phyloP scores from a whole-genome alignment of 2,113 vertebrate genomes.

The Miniopterus natalensis region DNA sequence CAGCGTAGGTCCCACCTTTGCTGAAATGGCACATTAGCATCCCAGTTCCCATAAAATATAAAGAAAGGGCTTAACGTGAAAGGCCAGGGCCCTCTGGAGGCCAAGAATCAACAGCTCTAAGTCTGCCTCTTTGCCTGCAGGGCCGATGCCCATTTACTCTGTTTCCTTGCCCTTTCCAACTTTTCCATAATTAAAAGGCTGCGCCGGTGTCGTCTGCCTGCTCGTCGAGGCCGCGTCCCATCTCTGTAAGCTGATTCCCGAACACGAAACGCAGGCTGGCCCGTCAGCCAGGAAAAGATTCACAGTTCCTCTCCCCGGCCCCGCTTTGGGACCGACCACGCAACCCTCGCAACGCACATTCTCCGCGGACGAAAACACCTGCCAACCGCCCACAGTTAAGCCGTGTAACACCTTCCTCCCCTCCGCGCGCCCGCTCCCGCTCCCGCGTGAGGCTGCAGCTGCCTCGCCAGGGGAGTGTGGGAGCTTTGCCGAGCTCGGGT shows the following conservation, averaged over 20 bases:
- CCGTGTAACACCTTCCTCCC: not conserved
- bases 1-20: not conserved
- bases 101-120: not conserved
- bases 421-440: not conserved
- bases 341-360: not conserved
- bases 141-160: not conserved
- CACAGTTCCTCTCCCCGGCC: not conserved
- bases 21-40: not conserved
- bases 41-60: not conserved
- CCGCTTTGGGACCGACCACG: not conserved
- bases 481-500: not conserved
- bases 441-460: not conserved
- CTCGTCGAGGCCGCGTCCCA: conserved; percentile 36
- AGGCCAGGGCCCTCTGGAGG: not conserved
- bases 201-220: conserved; percentile 58
- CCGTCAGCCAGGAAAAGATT: not conserved
- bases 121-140: not conserved
- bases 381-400: not conserved
- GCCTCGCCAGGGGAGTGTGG: not conserved
- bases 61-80: not conserved
- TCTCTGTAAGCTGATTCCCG: conserved; percentile 73
- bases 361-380: not conserved
- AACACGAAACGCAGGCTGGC: not conserved
- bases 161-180: conserved; percentile 57
- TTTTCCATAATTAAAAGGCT: conserved; percentile 78